These are phyloP conservation scores for Drepana arcuata DNA, from an alignment of 1,140 invertebrate species.

Conservation along the genomic window DNA sequence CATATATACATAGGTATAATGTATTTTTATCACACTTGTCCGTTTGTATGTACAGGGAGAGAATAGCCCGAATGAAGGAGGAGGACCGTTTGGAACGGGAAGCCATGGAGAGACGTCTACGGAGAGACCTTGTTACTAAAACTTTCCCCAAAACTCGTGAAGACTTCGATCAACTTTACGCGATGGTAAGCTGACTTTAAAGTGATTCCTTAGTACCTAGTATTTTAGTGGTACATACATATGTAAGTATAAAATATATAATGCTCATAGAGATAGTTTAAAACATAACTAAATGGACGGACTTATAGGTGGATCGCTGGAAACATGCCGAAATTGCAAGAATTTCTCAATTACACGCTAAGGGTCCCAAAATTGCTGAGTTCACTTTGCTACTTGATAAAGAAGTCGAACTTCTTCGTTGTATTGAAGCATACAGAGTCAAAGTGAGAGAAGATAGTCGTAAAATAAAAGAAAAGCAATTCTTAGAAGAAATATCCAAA, in stretches of 20 bases:
- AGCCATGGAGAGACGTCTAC: constrained; percentile 65
- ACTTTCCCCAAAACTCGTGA: constrained; percentile 74
- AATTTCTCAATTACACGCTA: constrained; percentile 72
- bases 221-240: too few relatives aligned
- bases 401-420: constrained; percentile 75
- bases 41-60: constrained; percentile 52
- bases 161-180: constrained; percentile 78
- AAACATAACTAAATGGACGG: background rate
- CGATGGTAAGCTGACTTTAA: too few relatives aligned
- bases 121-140: constrained; percentile 72
- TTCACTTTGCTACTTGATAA: constrained; percentile 76
- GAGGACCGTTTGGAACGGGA: constrained; percentile 60
- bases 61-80: constrained; percentile 63
- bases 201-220: too few relatives aligned
- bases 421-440: constrained; percentile 74
- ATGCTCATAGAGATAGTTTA: too few relatives aligned
- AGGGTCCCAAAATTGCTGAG: constrained; percentile 74
- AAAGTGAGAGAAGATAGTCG: constrained; percentile 70
- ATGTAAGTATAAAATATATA: too few relatives aligned
- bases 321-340: constrained; percentile 73
- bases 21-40: background rate
- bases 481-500: constrained; percentile 75
- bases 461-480: constrained; percentile 71
- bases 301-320: constrained; percentile 74
- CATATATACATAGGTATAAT: background rate